Conservation (phyloP, 92 coral and sea anemone species). For the Palythoa grandiflora region DNA sequence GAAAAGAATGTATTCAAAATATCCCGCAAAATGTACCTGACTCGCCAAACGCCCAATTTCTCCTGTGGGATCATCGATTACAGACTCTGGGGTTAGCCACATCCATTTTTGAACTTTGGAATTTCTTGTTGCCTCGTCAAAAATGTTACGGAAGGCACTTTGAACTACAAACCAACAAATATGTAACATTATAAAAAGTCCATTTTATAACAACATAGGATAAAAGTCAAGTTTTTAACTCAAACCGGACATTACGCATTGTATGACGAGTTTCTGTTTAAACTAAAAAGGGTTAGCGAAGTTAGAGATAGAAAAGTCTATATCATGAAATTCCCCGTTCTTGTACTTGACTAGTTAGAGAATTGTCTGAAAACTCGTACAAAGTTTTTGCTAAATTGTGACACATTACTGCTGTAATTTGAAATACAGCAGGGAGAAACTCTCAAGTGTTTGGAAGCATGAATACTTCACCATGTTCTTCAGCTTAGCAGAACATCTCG, state of each 20-base stretch:
- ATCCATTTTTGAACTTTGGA: slow-evolving; percentile 77
- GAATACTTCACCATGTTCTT: no score
- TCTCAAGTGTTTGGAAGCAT: no score
- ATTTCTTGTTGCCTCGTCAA: slow-evolving; percentile 75
- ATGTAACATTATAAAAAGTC: neutral
- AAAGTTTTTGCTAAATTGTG: no score
- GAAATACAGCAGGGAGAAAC: no score
- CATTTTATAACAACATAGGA: neutral
- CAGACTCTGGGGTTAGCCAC: slow-evolving; percentile 79
- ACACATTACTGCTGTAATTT: no score
- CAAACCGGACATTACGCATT: no score
- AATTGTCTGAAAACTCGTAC: no score
- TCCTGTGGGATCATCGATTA: slow-evolving; percentile 95
- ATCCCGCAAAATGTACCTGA: slow-evolving; percentile 70
- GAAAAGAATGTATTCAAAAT: neutral
- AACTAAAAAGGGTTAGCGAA: neutral
- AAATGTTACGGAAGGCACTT: slow-evolving; percentile 67
- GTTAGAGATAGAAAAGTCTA: no score
- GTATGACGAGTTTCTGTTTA: neutral
- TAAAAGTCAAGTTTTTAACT: no score
- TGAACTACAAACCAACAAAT: slow-evolving; percentile 58
- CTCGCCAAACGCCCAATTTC: slow-evolving; percentile 82
- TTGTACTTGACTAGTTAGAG: no score
- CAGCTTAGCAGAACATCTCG: no score
- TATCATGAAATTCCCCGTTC: no score